phyloP scores from a whole-genome alignment of 1,140 invertebrate genomes.

The Camponotus floridanus region DNA sequence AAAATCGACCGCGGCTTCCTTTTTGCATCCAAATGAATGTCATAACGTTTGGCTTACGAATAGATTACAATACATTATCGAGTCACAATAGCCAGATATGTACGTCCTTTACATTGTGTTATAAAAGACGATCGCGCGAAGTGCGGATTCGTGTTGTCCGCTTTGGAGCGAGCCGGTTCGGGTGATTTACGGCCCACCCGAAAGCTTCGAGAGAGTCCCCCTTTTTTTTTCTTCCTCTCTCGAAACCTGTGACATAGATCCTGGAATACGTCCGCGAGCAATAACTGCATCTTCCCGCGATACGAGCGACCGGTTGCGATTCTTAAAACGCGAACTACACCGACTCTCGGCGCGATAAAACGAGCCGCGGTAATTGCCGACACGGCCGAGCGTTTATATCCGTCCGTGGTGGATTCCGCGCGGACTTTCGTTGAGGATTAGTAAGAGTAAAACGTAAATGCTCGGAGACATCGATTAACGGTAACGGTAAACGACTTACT shows the following conservation, averaged over 20 bases:
- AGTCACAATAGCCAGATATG: not conserved
- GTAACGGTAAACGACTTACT: slow-evolving; percentile 80
- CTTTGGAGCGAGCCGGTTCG: not conserved
- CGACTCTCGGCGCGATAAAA: slow-evolving; percentile 64
- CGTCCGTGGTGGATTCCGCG: slow-evolving; percentile 62
- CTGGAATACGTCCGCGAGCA: slow-evolving; percentile 10
- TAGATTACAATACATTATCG: slow-evolving; percentile 12
- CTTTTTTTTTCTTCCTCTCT: not conserved
- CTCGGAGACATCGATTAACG: slow-evolving; percentile 81
- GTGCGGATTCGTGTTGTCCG: slow-evolving; percentile 41
- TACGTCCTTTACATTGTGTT: not conserved
- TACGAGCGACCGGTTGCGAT: slow-evolving; percentile 14
- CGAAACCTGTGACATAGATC: slow-evolving; percentile 37
- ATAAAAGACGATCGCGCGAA: slow-evolving; percentile 21
- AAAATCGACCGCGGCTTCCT: not conserved
- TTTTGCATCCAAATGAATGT: not conserved
- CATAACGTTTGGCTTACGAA: not conserved
- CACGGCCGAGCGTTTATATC: slow-evolving; percentile 72
- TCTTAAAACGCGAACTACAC: slow-evolving; percentile 71
- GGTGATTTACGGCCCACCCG: slow-evolving; percentile 12
- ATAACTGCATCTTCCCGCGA: slow-evolving; percentile 36
- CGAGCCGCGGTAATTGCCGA: slow-evolving; percentile 69
- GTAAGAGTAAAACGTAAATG: slow-evolving; percentile 82
- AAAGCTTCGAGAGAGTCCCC: not conserved
- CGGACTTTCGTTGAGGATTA: slow-evolving; percentile 81